Percentiles rank a stretch among this genome's conserved stretches.
phyloP scores from a whole-genome alignment of 2,888 invertebrate genomes.

The Caenorhabditis afra region DNA sequence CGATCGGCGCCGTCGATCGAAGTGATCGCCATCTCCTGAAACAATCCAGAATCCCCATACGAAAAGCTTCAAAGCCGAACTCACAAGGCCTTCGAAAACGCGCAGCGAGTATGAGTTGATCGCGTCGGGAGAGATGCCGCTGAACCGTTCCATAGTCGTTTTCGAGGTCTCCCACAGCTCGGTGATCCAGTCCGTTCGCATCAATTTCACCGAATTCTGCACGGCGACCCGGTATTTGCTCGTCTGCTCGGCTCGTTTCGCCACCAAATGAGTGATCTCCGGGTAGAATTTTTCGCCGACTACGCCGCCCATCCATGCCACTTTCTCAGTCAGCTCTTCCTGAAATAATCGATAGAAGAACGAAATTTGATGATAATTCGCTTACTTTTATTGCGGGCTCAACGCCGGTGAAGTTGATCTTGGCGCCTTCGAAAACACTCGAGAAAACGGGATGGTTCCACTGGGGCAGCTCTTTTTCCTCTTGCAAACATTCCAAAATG shows the following conservation, averaged over 20 bases:
- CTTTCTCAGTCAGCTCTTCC: constrained; percentile 50
- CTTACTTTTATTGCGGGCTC: constrained; percentile 38
- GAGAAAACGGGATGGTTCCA: constrained; percentile 64
- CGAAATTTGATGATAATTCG: not conserved
- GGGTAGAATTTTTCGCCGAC: constrained; percentile 42
- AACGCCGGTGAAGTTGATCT: constrained; percentile 61
- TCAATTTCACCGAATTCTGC: constrained; percentile 24
- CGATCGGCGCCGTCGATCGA: constrained; percentile 65
- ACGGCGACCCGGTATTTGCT: constrained; percentile 64
- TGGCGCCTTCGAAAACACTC: constrained; percentile 57
- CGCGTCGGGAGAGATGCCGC: constrained; percentile 16
- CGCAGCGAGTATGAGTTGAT: constrained; percentile 18
- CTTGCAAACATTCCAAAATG: constrained; percentile 54
- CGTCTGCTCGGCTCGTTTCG: constrained; percentile 59
- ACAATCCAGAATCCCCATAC: not conserved
- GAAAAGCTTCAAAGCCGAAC: not conserved
- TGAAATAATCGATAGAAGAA: too few species aligned
- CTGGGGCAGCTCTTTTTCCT: constrained; percentile 52
- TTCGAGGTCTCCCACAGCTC: constrained; percentile 52
- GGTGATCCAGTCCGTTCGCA: constrained; percentile 56
- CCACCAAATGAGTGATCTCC: constrained; percentile 67
- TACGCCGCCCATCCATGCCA: constrained; percentile 65
- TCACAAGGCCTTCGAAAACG: constrained; percentile 49
- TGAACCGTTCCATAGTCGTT: constrained; percentile 25
- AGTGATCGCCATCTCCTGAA: constrained; percentile 69